A percentile compares a stretch with the other conserved stretches of the same genome.
Conservation (phyloP, 2,113 vertebrate genomes). For the Hydrolagus affinis region DNA sequence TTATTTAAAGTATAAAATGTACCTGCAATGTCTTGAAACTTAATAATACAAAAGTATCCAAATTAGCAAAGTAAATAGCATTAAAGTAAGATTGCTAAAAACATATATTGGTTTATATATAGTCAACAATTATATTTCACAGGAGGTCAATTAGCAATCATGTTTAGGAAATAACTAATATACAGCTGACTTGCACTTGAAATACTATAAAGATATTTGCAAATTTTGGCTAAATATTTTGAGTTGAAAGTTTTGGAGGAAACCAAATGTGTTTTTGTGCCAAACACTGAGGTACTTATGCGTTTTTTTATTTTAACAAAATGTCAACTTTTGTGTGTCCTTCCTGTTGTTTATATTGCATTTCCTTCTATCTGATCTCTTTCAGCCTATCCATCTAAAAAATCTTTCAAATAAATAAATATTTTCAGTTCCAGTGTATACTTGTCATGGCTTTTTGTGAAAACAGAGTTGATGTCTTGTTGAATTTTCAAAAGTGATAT, state of each 20-base stretch:
- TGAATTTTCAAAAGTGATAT: too few relatives aligned
- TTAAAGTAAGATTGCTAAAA: neutral
- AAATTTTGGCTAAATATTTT: neutral
- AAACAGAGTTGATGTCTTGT: too few relatives aligned
- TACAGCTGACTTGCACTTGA: neutral
- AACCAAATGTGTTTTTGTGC: slow-evolving; percentile 12
- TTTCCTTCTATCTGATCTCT: neutral
- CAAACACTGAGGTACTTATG: neutral
- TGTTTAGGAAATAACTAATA: neutral
- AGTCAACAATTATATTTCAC: slow-evolving; percentile 2
- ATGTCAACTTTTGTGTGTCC: neutral
- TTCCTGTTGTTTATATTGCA: slow-evolving; percentile 6
- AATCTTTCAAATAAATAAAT: slow-evolving; percentile 7
- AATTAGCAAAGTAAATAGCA: slow-evolving; percentile 7
- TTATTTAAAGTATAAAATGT: neutral
- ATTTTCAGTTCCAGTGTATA: slow-evolving; percentile 1
- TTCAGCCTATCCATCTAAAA: neutral
- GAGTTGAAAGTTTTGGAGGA: neutral
- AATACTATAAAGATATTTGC: neutral
- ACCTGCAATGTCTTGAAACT: neutral
- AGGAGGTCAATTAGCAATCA: neutral
- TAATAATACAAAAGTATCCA: neutral
- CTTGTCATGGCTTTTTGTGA: neutral
- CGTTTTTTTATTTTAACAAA: neutral
- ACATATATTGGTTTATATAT: neutral